Evolutionary conservation across 1,140 invertebrate species (phyloP), one percentile per base, ranked within the genome.

Genomic region (Solenopsis fugax): DNA sequence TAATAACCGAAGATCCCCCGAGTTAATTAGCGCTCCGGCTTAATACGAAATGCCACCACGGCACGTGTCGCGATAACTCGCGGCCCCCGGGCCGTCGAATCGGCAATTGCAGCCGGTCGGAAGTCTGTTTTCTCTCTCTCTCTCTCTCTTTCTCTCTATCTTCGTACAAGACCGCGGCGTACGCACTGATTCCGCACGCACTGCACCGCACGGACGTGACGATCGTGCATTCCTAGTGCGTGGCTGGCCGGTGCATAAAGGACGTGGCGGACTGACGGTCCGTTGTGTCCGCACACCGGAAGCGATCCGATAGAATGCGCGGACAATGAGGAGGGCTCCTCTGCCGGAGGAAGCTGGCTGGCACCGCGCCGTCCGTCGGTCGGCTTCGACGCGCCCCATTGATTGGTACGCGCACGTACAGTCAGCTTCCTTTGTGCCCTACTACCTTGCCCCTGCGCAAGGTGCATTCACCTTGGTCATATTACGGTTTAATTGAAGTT

Each of bases 401-500:
- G 67, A 78, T 86, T 65, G 84, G 72, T 62, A 54, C 85, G 76
- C 76, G 87, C 75, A 88, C 87, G 77, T 71, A 86, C 87, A 37
- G 21, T 48, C 67, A 67, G 62, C 62, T 86, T 76, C 85, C 88
- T 87, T 90, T 88, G 89, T 84, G 54, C 80, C 80, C 80, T 84
- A 50, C 80, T 84, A 50, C 80, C 80, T 84, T 62, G 24, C 80
- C 13, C 64, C 16, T 41, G 34, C 77, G 69, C 80, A 13, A 56
- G 69, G 56, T 84, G 80, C 80, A 84, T 84, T 84, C 80, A 84
- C 69, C 80, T 84, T 75, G 80, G 80, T 75, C 80, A 84, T 75
- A 84, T 84, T 84, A 84, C 80, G 80, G 80, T 84, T 84, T 84
- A 84, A 84, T 84, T 84, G 80, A 84, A 84, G 80, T 84, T 84